phyloP scores from a whole-genome alignment of 2,888 invertebrate species.

The Drosophila subsilvestris region DNA sequence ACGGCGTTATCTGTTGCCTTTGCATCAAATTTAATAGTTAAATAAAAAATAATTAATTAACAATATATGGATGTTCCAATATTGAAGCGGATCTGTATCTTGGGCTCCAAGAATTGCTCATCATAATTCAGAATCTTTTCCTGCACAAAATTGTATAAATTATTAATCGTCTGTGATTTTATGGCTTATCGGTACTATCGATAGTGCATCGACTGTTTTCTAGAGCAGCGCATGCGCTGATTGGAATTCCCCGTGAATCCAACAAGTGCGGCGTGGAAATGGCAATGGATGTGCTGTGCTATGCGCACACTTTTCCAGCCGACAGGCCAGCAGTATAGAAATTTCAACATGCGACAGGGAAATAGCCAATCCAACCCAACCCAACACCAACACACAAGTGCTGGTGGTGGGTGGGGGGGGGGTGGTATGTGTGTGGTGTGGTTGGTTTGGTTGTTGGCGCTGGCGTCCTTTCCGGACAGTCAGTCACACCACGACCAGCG shows the following conservation, averaged over 20 bases:
- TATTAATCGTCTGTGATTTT: too few relatives aligned
- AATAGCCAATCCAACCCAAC: not conserved
- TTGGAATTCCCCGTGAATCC: constrained; percentile 56
- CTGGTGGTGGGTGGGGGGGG: not conserved
- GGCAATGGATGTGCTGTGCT: constrained; percentile 10
- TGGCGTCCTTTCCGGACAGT: constrained; percentile 26
- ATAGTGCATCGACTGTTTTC: not conserved
- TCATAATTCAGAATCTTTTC: too few relatives aligned
- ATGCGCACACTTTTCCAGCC: constrained; percentile 47
- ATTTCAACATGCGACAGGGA: constrained; percentile 49
- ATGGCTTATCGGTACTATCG: not conserved
- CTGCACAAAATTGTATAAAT: too few relatives aligned
- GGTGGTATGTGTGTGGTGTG: not conserved
- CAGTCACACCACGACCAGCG: constrained; percentile 68
- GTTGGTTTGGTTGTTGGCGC: constrained; percentile 11
- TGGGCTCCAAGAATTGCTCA: too few relatives aligned
- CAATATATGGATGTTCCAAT: too few relatives aligned
- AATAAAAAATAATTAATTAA: too few relatives aligned
- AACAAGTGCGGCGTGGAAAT: constrained; percentile 79
- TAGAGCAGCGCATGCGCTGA: constrained; percentile 62
- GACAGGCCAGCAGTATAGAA: constrained; percentile 37
- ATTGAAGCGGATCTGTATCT: too few relatives aligned
- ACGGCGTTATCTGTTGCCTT: too few relatives aligned
- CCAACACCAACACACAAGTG: constrained; percentile 25
- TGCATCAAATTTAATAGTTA: too few relatives aligned